Evolutionary conservation across 2,888 invertebrate genomes (phyloP).

Genomic region (Reticulitermes lucifugus): DNA sequence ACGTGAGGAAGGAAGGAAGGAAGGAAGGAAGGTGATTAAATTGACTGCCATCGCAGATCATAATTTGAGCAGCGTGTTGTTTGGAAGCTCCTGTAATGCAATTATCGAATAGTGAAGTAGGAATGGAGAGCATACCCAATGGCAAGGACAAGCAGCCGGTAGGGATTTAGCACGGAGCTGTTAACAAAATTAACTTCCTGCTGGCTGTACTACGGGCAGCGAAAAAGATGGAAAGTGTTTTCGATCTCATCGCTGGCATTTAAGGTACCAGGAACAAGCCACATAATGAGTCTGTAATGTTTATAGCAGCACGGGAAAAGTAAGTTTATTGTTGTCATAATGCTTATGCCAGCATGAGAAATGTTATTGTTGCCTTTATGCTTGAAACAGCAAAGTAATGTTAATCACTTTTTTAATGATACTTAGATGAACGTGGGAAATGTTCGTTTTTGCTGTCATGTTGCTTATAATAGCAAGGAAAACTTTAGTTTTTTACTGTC

Average conservation of each 20-base stretch:
- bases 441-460: too few relatives aligned
- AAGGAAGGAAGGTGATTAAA: constrained; percentile 4
- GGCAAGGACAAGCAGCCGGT: neutral
- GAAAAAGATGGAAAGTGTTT: neutral
- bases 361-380: too few relatives aligned
- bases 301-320: neutral
- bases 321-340: neutral
- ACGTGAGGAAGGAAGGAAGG: neutral
- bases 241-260: neutral
- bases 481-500: too few relatives aligned
- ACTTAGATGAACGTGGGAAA: too few relatives aligned
- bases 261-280: neutral
- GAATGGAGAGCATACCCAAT: neutral
- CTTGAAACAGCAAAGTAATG: too few relatives aligned
- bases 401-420: too few relatives aligned
- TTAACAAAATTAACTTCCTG: constrained; percentile 17
- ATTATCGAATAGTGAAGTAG: constrained; percentile 15
- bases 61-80: constrained; percentile 14
- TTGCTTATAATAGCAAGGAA: too few relatives aligned
- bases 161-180: constrained; percentile 22
- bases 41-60: constrained; percentile 27
- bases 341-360: too few relatives aligned
- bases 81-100: neutral
- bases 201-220: neutral
- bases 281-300: neutral